Base-by-base conservation (phyloP, 2,888 invertebrate species). In the Caenorhabditis panamensis region DNA sequence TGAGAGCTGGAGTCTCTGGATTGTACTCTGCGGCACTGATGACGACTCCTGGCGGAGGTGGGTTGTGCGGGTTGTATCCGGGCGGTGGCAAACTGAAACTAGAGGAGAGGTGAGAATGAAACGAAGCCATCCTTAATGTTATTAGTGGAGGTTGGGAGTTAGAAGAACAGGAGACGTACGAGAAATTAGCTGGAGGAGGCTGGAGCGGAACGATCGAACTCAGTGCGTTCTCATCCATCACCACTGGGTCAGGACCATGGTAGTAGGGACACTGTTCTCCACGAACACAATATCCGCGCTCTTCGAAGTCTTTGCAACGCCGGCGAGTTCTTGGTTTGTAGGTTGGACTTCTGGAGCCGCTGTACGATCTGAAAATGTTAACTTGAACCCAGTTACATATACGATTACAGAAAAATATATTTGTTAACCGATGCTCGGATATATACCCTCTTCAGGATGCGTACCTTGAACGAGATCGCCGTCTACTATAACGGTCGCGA, bases 211-310 rank as follows among this genome's bases (percentile, higher is more conserved):
- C 86, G 54, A 88, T 86, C 16, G 79, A 79, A 28, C 86, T 85
- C 37, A 88, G 53, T 3, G 86, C 83, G 8, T 71, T 79, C 22
- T 87, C 85, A 82, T 86, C 97, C 36, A 98, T 92, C 1, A 98
- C 96, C 0, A 99, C 95, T 0, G 98, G 97, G 92, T 98, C 97
- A 0, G 94, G 93, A 6, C 98, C 98, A 92, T 99, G 98, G 92
- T 98, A 97, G 93, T 94, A 99, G 5, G 95, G 96, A 91, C 99
- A 99, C 79, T 96, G 94, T 91, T 98, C 98, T 0, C 98, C 98
- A 3, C 95, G 94, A 94, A 97, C 96, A 92, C 99, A 99, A 91
- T 95, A 96, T 1, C 96, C 96, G 90, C 95, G 95, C 91, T 96
- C 96, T 95, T 96, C 96, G 89, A 95, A 96, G 92, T 96, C 96